A percentile compares a stretch with the other conserved stretches of the same genome.
These are phyloP conservation scores for Artibeus lituratus DNA, from an alignment of 2,797 vertebrate genomes.

Conservation along the genomic window DNA sequence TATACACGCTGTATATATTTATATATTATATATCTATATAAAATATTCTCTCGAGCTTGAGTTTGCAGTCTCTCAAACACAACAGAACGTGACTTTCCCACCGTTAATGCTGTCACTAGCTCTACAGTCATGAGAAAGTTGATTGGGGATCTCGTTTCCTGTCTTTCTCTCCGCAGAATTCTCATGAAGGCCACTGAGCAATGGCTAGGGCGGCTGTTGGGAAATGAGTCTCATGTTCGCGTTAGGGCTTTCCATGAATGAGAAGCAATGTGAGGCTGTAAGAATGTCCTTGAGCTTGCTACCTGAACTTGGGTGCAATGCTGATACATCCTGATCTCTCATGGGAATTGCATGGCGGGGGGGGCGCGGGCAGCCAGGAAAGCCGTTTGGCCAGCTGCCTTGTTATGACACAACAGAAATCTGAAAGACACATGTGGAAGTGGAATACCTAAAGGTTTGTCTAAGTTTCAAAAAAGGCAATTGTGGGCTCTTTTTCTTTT, in stretches of 20 bases:
- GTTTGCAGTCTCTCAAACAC: constrained; percentile 80
- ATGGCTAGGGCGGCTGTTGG: neutral
- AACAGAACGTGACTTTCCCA: constrained; percentile 74
- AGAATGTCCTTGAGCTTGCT: neutral
- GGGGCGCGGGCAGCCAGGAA: neutral
- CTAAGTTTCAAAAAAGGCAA: neutral
- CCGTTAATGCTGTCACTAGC: neutral
- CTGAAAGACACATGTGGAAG: neutral
- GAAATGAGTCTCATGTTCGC: neutral
- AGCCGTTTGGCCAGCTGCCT: neutral
- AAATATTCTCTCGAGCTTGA: constrained; percentile 83
- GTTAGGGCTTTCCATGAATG: neutral
- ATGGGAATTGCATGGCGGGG: neutral
- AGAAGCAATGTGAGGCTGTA: neutral
- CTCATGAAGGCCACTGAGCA: neutral
- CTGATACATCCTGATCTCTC: neutral
- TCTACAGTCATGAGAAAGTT: neutral
- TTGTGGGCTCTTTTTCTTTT: neutral
- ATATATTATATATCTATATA: constrained; percentile 82
- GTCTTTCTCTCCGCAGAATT: constrained; percentile 11
- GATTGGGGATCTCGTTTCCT: constrained; percentile 2
- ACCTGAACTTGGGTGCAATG: neutral
- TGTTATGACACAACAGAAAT: neutral
- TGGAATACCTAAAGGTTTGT: neutral
- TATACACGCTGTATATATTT: constrained; percentile 86